A percentile compares a stretch with the other conserved stretches of the same genome.
phyloP scores from a whole-genome alignment of 2,113 vertebrate genomes.

The Solea solea region DNA sequence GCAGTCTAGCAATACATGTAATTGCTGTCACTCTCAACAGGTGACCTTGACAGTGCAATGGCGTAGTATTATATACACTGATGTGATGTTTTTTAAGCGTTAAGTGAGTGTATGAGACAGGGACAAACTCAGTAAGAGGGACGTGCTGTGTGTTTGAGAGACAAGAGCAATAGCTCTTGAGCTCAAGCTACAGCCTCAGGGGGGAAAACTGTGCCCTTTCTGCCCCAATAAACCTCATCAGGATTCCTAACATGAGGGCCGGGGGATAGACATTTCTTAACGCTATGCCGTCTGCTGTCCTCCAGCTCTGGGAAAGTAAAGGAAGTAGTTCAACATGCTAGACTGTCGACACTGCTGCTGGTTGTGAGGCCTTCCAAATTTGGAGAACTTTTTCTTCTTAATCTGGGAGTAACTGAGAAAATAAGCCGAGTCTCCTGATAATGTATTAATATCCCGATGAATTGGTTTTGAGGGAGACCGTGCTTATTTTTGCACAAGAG shows the following conservation, averaged over 20 bases:
- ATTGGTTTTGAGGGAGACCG: not conserved
- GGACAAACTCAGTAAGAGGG: constrained; percentile 6
- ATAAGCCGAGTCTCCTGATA: not conserved
- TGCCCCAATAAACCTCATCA: constrained; percentile 84
- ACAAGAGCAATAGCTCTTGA: constrained; percentile 67
- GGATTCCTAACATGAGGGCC: constrained; percentile 75
- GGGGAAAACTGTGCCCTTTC: constrained; percentile 79
- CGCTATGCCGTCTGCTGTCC: constrained; percentile 74
- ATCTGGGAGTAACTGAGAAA: constrained; percentile 13
- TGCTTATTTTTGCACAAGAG: not conserved
- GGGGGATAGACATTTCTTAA: constrained; percentile 78
- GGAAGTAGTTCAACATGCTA: constrained; percentile 45
- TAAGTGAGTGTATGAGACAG: constrained; percentile 29
- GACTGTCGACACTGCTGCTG: constrained; percentile 17
- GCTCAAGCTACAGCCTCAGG: constrained; percentile 72
- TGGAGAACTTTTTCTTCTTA: not conserved
- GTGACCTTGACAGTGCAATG: constrained; percentile 7
- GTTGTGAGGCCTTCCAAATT: constrained; percentile 15
- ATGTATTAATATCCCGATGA: not conserved
- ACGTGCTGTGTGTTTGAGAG: constrained; percentile 40
- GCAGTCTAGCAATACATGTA: constrained; percentile 22
- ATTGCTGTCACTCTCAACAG: constrained; percentile 20
- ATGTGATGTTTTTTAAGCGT: constrained; percentile 23
- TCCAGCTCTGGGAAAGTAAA: constrained; percentile 45
- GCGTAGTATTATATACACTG: constrained; percentile 3